Evolutionary conservation across 1,140 invertebrate species (phyloP).

Genomic region (Drosophila nebulosa): DNA sequence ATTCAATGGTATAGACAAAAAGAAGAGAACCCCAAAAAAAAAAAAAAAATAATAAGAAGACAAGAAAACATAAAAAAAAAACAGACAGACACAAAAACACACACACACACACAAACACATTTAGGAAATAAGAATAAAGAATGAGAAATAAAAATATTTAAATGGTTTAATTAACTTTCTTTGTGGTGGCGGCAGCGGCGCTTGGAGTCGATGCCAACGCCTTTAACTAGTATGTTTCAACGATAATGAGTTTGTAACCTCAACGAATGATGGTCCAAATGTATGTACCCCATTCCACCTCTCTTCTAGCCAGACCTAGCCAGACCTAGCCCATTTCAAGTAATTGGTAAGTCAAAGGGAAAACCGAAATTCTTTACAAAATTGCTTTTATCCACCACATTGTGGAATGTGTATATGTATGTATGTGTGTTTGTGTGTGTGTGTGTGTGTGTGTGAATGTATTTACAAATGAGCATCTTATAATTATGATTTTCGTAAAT

Average conservation of each 20-base stretch:
- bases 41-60: neutral
- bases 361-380: neutral
- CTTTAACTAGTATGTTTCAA: neutral
- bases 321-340: neutral
- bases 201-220: neutral
- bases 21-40: neutral
- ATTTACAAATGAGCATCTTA: neutral
- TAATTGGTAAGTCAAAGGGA: neutral
- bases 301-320: no score
- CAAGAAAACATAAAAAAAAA: neutral
- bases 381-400: neutral
- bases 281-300: neutral
- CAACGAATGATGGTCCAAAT: neutral
- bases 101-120: neutral
- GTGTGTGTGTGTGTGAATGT: neutral
- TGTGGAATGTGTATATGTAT: neutral
- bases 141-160: slow-evolving; percentile 9
- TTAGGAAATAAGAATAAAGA: slow-evolving; percentile 3
- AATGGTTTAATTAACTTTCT: slow-evolving; percentile 5
- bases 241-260: neutral
- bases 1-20: neutral
- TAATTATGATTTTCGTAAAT: neutral
- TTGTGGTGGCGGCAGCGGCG: neutral
- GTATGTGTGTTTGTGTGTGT: neutral
- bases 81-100: no score